phyloP scores from a whole-genome alignment of 2,113 vertebrate species.

The Myrmecophaga tridactyla region DNA sequence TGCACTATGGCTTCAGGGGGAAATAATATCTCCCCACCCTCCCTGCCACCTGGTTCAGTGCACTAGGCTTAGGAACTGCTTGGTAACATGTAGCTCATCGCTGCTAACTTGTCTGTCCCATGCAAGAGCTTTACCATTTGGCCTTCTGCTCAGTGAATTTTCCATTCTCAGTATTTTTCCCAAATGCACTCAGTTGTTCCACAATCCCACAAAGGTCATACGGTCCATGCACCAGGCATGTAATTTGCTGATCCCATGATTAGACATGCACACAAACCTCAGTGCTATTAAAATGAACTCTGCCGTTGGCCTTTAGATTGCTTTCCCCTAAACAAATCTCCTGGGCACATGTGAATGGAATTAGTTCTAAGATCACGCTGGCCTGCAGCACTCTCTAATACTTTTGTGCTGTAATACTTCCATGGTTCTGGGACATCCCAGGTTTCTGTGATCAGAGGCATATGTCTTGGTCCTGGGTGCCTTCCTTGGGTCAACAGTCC shows the following conservation, averaged over 20 bases:
- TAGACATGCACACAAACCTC: slow-evolving; percentile 73
- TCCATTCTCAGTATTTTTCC: slow-evolving; percentile 49
- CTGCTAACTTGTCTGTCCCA: not conserved
- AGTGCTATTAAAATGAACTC: slow-evolving; percentile 64
- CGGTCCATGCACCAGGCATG: slow-evolving; percentile 60
- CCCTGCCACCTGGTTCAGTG: slow-evolving; percentile 14
- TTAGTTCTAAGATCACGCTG: slow-evolving; percentile 41
- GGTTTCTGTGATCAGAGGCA: not conserved
- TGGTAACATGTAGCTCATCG: not conserved
- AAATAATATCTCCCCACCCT: not conserved
- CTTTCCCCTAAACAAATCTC: slow-evolving; percentile 52
- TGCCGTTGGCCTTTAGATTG: slow-evolving; percentile 60
- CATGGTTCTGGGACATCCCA: not conserved
- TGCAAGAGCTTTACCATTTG: not conserved
- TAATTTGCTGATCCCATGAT: slow-evolving; percentile 76
- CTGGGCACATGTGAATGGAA: slow-evolving; percentile 62
- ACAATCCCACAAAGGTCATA: slow-evolving; percentile 60
- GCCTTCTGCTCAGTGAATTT: slow-evolving; percentile 54
- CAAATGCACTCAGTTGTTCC: slow-evolving; percentile 63
- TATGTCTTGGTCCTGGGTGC: not conserved
- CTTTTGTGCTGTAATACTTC: slow-evolving; percentile 12
- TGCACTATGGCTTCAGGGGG: not conserved
- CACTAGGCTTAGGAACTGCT: slow-evolving; percentile 14
- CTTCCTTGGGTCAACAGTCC: not conserved
- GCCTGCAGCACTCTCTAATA: not conserved